Evolutionary conservation across 2,888 invertebrate species (phyloP), one percentile per base, ranked within the genome.

Genomic region (Allolobophora icterica): DNA sequence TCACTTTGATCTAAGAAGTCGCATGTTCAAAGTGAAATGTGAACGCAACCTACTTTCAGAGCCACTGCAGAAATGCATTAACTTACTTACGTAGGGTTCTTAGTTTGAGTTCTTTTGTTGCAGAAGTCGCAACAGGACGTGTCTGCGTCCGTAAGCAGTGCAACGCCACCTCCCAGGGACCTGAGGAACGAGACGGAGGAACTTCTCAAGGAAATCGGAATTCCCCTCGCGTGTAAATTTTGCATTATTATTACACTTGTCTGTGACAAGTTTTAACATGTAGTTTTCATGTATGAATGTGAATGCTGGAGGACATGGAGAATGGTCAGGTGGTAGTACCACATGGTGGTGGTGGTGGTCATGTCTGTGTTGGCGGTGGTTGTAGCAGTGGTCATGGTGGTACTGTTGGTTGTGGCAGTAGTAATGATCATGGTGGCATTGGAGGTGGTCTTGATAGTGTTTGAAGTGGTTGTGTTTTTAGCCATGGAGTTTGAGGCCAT

Each of bases 171-270:
- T 21, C 35, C 71, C 13, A 90, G 84, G 35, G 93, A 93, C 90
- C 91, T 93, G 40, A 90, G 92, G 13, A 89, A 91, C 84, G 95
- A 95, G 90, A 94, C 95, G 38, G 95, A 95, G 91, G 94, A 94
- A 89, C 91, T 95, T 34, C 93, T 95, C 34, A 93, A 94, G 91
- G 94, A 94, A 89, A 93, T 95, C 34, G 95, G 95, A 30, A 95
- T 95, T 90, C 94, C 94, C n/a, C 93, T 94, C 38, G 91, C 93
- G 92, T 93, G 94, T 94, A 92, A 42, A 71, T 87, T 33, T 13
- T 21, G 35, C 21, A 35, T 38, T 52, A 21, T 6, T 52, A 6
- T 52, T 19, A 52, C 24, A 24, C 19, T 35, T 6, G 13, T n/a
- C n/a, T n/a, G n/a, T n/a, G n/a, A n/a, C 5, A 33, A 38, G 38